phyloP scores from a whole-genome alignment of 2,888 invertebrate genomes.

The Abscondita cerata region DNA sequence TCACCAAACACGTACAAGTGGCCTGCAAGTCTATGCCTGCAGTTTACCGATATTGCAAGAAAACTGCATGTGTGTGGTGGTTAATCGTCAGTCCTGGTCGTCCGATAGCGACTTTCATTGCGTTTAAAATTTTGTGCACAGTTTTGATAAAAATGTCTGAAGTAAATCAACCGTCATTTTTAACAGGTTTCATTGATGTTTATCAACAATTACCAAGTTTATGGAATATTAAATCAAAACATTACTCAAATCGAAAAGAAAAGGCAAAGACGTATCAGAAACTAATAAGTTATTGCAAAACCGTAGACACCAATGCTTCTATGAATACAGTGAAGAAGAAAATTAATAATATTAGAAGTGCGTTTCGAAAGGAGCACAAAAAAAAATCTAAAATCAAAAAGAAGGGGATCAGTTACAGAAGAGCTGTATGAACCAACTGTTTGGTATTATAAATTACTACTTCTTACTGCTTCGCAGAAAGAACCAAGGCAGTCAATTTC shows the following conservation, averaged over 20 bases:
- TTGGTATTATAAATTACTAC: no score
- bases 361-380: not conserved
- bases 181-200: no score
- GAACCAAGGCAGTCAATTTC: no score
- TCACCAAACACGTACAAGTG: not conserved
- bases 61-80: not conserved
- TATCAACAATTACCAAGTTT: no score
- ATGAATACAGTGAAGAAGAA: slow-evolving; percentile 7
- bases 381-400: not conserved
- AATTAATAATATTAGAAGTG: slow-evolving; percentile 1
- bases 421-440: no score
- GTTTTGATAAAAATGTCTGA: not conserved
- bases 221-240: no score
- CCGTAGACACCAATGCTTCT: not conserved
- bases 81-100: no score
- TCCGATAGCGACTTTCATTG: no score
- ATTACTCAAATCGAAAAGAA: not conserved
- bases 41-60: not conserved
- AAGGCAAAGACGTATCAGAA: not conserved
- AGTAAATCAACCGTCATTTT: no score
- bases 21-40: not conserved
- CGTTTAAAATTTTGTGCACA: no score
- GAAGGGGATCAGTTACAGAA: not conserved
- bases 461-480: no score
- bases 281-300: not conserved